phyloP scores from a whole-genome alignment of 2,113 vertebrate species.

The Alectura lathami region DNA sequence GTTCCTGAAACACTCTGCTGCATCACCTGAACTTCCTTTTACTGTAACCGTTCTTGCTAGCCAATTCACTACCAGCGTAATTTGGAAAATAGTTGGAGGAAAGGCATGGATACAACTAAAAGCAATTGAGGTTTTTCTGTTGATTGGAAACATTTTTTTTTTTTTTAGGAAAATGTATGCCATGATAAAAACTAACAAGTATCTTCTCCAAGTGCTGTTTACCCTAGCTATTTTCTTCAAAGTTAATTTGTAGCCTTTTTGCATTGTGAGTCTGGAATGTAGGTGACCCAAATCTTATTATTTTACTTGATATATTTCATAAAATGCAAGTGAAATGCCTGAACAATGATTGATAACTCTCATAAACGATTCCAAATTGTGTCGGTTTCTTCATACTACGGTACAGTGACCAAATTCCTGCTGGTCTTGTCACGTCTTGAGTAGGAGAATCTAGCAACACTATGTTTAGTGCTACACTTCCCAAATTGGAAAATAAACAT shows the following conservation, averaged over 20 bases:
- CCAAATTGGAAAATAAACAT: conserved; percentile 28
- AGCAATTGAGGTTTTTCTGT: not conserved
- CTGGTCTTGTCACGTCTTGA: not conserved
- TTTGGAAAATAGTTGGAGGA: not conserved
- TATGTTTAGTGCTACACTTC: not conserved
- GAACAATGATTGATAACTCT: not conserved
- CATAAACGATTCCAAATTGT: not conserved
- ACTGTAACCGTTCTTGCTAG: not conserved
- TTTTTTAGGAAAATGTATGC: not conserved
- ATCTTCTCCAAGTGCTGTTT: not conserved
- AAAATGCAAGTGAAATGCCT: not conserved
- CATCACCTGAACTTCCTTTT: not conserved
- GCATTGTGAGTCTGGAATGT: not conserved
- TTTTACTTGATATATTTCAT: not conserved
- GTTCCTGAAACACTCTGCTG: not conserved
- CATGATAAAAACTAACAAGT: too few relatives aligned
- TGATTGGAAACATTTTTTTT: not conserved
- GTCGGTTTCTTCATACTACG: not conserved
- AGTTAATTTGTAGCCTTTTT: not conserved
- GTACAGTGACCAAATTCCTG: not conserved
- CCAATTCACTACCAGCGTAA: not conserved
- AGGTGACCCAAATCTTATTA: not conserved
- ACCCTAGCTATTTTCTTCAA: not conserved
- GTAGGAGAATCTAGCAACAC: not conserved
- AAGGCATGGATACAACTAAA: not conserved